phyloP scores from a whole-genome alignment of 2,888 invertebrate species.

The Acleris cristana region DNA sequence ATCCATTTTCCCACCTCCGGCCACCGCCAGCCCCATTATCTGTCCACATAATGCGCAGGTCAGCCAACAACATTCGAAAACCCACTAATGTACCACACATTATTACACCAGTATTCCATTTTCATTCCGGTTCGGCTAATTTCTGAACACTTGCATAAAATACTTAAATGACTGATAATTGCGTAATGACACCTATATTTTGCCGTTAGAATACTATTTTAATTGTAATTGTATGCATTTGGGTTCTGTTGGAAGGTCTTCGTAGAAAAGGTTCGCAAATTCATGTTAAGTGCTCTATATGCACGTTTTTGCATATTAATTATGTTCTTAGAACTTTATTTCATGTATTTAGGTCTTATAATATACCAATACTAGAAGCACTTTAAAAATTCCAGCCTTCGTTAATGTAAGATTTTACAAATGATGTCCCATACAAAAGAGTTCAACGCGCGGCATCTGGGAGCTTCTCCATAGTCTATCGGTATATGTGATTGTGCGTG shows the following conservation, averaged over 20 bases:
- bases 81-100: constrained; percentile 5
- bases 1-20: too few species aligned
- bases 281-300: background rate
- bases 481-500: background rate
- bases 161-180: constrained; percentile 19
- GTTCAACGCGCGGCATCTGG: constrained; percentile 45
- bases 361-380: too few species aligned
- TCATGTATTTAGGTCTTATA: background rate
- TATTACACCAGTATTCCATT: constrained; percentile 14
- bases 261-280: background rate
- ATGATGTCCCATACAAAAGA: constrained; percentile 47
- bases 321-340: background rate
- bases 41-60: constrained; percentile 1
- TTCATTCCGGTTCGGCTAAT: constrained; percentile 12
- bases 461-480: background rate
- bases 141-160: constrained; percentile 29
- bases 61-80: constrained; percentile 1
- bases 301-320: background rate
- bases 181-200: constrained; percentile 12
- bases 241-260: constrained; percentile 1
- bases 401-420: background rate
- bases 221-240: constrained; percentile 14
- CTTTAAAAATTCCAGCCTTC: too few species aligned
- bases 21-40: background rate
- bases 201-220: constrained; percentile 11